A percentile compares a stretch with the other conserved stretches of the same genome.
These are phyloP conservation scores for Pollenia griseotomentosa DNA, from an alignment of 2,888 invertebrate genomes.

Conservation along the genomic window DNA sequence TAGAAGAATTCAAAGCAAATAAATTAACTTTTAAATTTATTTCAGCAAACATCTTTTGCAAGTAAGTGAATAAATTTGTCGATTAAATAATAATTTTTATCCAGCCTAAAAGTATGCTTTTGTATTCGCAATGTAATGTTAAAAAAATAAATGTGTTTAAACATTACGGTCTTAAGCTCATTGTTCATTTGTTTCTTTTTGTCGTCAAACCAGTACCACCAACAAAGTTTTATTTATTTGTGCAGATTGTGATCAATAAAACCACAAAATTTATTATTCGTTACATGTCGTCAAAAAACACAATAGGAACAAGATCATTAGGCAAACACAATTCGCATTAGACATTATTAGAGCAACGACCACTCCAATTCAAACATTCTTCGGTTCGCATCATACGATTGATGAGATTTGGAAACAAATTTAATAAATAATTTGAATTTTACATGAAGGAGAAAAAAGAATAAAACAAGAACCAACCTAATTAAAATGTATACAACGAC, in stretches of 20 bases:
- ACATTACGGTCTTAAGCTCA: background rate
- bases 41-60: too few species aligned
- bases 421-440: background rate
- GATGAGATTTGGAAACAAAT: background rate
- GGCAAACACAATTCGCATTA: constrained; percentile 49
- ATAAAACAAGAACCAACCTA: constrained; percentile 9
- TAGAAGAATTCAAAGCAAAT: too few species aligned
- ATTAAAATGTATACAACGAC: constrained; percentile 51
- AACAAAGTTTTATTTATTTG: constrained; percentile 22
- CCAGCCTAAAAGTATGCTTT: constrained; percentile 1
- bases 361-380: constrained; percentile 13
- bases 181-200: background rate
- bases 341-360: constrained; percentile 64
- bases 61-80: too few species aligned
- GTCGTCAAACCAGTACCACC: constrained; percentile 19
- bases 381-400: constrained; percentile 4
- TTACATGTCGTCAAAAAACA: constrained; percentile 43
- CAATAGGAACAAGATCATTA: constrained; percentile 64
- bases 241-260: constrained; percentile 24
- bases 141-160: too few species aligned
- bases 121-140: background rate
- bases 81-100: too few species aligned
- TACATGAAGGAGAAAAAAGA: background rate
- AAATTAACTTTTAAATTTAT: too few species aligned
- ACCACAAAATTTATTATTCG: constrained; percentile 50